Percentiles rank a stretch among this genome's conserved stretches.
Evolutionary conservation across 2,888 invertebrate species (phyloP).

Genomic region (Lottia gigantea): DNA sequence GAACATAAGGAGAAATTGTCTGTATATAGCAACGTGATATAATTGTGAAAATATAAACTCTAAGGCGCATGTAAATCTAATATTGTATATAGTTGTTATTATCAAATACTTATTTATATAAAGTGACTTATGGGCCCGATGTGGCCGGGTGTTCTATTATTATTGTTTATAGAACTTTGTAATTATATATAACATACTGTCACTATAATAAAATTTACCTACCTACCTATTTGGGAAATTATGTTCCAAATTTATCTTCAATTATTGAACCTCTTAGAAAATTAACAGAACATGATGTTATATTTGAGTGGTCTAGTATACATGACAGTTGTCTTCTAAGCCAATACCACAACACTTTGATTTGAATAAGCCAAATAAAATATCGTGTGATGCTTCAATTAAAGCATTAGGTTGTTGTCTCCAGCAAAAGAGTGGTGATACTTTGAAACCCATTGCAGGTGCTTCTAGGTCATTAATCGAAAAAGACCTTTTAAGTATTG

Average conservation of each 20-base stretch:
- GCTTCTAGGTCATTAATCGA: neutral
- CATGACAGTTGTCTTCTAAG: neutral
- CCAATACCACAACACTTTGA: neutral
- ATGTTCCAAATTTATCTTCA: neutral
- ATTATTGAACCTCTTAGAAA: neutral
- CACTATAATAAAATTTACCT: too few species aligned
- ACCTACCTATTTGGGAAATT: conserved; percentile 1
- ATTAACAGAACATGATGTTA: neutral
- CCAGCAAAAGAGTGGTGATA: neutral
- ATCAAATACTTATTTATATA: too few species aligned
- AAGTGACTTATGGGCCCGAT: too few species aligned
- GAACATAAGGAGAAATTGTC: too few species aligned
- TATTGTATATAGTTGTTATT: too few species aligned
- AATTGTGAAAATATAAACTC: too few species aligned
- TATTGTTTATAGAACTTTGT: too few species aligned
- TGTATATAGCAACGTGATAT: too few species aligned
- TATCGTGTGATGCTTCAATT: neutral
- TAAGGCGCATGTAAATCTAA: too few species aligned
- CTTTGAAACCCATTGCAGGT: neutral
- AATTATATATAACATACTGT: too few species aligned
- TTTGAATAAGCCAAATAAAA: neutral
- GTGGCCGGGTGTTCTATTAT: too few species aligned
- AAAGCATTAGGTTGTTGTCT: neutral
- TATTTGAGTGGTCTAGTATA: conserved; percentile 3
- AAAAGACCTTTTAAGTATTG: neutral